Evolutionary conservation across 2,888 invertebrate genomes (phyloP), one percentile per base, ranked within the genome.

Genomic region (Ectobius pallidus): DNA sequence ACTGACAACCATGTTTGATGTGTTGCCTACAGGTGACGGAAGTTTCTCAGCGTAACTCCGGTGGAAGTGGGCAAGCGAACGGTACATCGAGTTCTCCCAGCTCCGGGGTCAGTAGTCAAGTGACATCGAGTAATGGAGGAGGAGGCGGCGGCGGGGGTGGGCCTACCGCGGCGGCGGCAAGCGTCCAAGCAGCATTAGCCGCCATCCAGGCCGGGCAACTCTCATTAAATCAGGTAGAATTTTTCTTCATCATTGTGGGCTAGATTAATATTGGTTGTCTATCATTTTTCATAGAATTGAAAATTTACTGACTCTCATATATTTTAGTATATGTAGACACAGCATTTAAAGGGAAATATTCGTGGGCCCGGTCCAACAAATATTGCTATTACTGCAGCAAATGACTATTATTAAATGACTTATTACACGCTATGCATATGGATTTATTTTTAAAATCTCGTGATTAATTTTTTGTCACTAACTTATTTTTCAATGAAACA

Each of bases 21-120:
- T 58, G 39, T 25, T 52, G 32, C 27, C 52, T 34, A n/a, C 77
- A 85, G 85, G 84, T 85, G 74, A 84, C 84, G 55, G 84, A 84
- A 76, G 81, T 83, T 42, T 84, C 84, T 75, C 83, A 84, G 75
- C 80, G 84, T 69, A 84, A 84, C 78, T 84, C 83, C 77, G 83
- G 84, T 75, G 83, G 83, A 27, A 65, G 65, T 46, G 65, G 65
- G 74, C 83, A 83, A 27, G 82, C 83, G 62, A 83, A 83, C 75
- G 84, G 83, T 69, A 82, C 83, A 72, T 82, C 83, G 25, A 83
- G 83, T 20, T 84, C 85, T 65, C 84, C 85, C 25, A 83, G 84
- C 77, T 83, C 84, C 72, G 84, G 84, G 16, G 83, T 84, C 25
- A 83, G 83, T 76, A 84, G 84, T 76, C 84, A 84, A 74, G 79